Base-by-base conservation (phyloP, 2,113 vertebrate species). In the Dolichotis patagonum region DNA sequence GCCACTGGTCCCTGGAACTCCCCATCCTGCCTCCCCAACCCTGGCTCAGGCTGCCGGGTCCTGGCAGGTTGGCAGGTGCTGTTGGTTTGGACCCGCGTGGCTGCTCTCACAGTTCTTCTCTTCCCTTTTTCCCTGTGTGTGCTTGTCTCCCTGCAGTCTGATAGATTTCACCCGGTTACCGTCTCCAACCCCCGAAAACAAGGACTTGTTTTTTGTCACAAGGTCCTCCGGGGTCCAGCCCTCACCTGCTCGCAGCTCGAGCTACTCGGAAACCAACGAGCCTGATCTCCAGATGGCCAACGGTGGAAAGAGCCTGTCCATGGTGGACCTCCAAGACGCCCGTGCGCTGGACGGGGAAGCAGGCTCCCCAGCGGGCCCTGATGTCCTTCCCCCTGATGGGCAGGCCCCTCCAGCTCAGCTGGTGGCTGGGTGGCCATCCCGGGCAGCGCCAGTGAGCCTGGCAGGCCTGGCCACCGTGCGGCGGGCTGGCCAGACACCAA, bases 151-250 rank as follows among this genome's bases (percentile, higher is more conserved):
- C 98, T 97, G 98, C 99, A 99, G 99, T 98, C 98, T 99, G 98
- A 99, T 99, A 96, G 99, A 99, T 99, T 99, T 99, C 99, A 99
- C 99, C 95, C 98, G 99, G 98, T 99, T 99, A 98, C 99, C 99
- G 91, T 99, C 99, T 97, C 99, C 99, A 96, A 99, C 99, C 98
- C 99, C 99, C 91, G 99, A 99, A 99, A 99, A 99, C 98, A 99
- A 99, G 99, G 99, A 99, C 98, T 99, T 99, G 93, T 99, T 99
- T 99, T 99, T 99, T 98, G 99, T 99, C 98, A 99, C 99, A 96
- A 99, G 99, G 98, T 99, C 99, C 98, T 99, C 99, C 95, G 99
- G 99, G 98, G 99, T 99, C 96, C 99, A 99, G 98, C 99, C 99
- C 46, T 99, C 99, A 1, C 99, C 99, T 30, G 99, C 99, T 91